Conservation (phyloP, 2,113 vertebrate genomes). For the Platichthys flesus region DNA sequence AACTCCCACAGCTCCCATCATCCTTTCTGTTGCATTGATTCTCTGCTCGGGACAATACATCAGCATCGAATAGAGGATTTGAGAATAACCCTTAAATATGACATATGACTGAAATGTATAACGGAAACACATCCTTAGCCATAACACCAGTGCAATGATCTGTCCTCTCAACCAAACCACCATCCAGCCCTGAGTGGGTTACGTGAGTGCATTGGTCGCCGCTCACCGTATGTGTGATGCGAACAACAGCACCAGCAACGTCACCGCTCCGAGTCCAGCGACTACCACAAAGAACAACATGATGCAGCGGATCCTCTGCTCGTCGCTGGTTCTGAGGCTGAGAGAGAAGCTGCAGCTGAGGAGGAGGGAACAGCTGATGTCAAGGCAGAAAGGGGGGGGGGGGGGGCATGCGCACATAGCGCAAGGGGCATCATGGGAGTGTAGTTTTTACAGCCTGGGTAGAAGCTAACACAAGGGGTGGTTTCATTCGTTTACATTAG, state of each 20-base stretch:
- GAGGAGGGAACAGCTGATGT: constrained; percentile 73
- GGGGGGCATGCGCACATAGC: background rate
- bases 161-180: constrained; percentile 35
- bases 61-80: background rate
- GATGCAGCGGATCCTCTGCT: constrained; percentile 9
- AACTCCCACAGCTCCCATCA: constrained; percentile 48
- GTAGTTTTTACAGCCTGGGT: constrained; percentile 65
- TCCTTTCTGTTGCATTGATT: constrained; percentile 41
- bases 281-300: constrained; percentile 76
- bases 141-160: constrained; percentile 17
- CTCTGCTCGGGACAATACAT: background rate
- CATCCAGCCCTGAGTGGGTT: too few relatives aligned
- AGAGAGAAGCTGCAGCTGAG: constrained; percentile 14
- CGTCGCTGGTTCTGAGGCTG: background rate
- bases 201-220: fast-evolving
- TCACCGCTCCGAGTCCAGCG: constrained; percentile 75
- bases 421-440: constrained; percentile 76
- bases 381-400: constrained; percentile 24
- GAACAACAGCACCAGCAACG: constrained; percentile 80
- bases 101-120: background rate
- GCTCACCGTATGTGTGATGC: constrained; percentile 88
- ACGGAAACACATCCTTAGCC: background rate
- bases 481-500: background rate
- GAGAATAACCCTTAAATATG: background rate
- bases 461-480: too few relatives aligned